A percentile compares a stretch with the other conserved stretches of the same genome.
These are phyloP conservation scores for Calliopsis andreniformis DNA, from an alignment of 1,140 invertebrate genomes.

Conservation along the genomic window DNA sequence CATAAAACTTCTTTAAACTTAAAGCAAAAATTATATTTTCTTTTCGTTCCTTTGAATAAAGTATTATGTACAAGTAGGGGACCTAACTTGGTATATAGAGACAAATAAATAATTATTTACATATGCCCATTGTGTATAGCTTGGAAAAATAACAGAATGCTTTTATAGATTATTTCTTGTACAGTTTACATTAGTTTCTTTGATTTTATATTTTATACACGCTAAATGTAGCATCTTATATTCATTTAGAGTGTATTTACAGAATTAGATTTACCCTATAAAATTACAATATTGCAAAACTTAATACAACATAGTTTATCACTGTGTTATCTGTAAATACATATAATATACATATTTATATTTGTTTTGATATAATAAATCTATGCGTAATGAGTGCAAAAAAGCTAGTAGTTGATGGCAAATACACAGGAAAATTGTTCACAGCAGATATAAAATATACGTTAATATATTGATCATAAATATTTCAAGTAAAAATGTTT, in stretches of 20 bases:
- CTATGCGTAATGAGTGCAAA: conserved; percentile 17
- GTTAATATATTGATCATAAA: not conserved
- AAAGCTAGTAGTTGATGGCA: not conserved
- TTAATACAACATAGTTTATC: conserved; percentile 9
- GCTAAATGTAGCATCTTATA: conserved; percentile 38
- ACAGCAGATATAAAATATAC: conserved; percentile 1
- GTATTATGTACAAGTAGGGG: conserved; percentile 29
- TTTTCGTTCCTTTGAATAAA: conserved; percentile 26
- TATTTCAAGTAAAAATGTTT: conserved; percentile 16
- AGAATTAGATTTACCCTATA: conserved; percentile 8
- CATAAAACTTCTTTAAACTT: not conserved
- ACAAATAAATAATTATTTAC: conserved; percentile 55
- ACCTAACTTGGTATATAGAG: conserved; percentile 11
- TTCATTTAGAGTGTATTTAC: conserved; percentile 46
- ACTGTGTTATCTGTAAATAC: conserved; percentile 13
- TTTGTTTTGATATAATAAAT: not conserved
- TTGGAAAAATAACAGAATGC: conserved; percentile 56
- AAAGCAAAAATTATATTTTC: not conserved
- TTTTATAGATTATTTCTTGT: conserved; percentile 39
- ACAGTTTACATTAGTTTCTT: conserved; percentile 27
- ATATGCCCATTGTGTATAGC: conserved; percentile 38
- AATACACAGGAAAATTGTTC: not conserved
- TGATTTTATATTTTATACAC: conserved; percentile 37
- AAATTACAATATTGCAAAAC: conserved; percentile 13
- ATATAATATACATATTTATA: conserved; percentile 20